Base-by-base conservation (phyloP, 2,888 invertebrate species). In the Hirtodrosophila histrioides region DNA sequence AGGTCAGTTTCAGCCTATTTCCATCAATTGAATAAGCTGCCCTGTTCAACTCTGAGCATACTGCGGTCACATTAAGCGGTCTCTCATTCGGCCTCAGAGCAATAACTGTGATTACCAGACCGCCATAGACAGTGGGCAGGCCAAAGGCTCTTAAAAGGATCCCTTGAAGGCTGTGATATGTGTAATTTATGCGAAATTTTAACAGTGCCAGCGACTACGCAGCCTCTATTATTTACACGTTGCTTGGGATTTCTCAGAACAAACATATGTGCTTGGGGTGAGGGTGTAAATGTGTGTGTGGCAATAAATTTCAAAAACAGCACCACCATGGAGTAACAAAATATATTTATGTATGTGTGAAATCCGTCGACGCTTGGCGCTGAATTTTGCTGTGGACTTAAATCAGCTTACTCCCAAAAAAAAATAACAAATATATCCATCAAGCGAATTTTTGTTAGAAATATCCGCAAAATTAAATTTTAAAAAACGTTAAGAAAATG, bases 121-220 rank as follows among this genome's bases (percentile, higher is more conserved):
- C n/a, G 51, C 27, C 33, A 37, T 11, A 55, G 39, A 39, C 50
- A 35, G 36, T 17, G 54, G 12, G 17, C 56, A 44, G 44, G 40
- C 23, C 50, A 51, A 51, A 29, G 17, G 17, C 17, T 17, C 17
- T 17, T 17, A 50, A 46, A 61, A 69, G 31, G 41, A 46, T 36
- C 39, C 49, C 50, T 51, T 29, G 49, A 56, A 64, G 56, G 58
- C 50, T 54, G 31, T 50, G 60, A 27, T 46, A 44, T 46, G 31
- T 48, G 71, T 84, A 86, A 86, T 84, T 84, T 84, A 84, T 86
- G 86, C 76, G 73, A 71, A 76, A 72, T 78, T 86, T 81, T 76
- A 83, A 80, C 76, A 86, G 57, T 68, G 61, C 50, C 70, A 66
- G 35, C 44, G 74, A 61, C 69, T 43, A 75, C 74, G 74, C 74